Evolutionary conservation across 1,140 invertebrate species (phyloP).

Genomic region (Diabrotica undecimpunctata): DNA sequence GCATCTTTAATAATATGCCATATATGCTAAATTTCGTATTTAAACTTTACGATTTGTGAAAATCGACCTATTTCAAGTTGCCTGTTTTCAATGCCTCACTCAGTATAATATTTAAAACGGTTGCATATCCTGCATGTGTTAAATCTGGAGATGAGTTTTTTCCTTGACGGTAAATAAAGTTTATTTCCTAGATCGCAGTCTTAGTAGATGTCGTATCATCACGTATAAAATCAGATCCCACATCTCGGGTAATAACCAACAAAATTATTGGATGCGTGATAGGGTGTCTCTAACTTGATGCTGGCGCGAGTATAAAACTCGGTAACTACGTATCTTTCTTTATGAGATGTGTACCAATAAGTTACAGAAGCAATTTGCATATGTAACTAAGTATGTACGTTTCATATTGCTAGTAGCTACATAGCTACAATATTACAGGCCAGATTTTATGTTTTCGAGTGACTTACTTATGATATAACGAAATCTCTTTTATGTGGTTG

Average conservation of each 20-base stretch:
- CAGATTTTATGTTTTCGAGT: slow-evolving; percentile 28
- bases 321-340: slow-evolving; percentile 27
- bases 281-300: neutral
- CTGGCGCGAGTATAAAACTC: neutral
- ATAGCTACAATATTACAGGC: slow-evolving; percentile 20
- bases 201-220: no score
- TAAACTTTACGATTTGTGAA: no score
- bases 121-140: no score
- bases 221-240: neutral
- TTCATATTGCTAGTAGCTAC: slow-evolving; percentile 27
- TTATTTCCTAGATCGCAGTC: no score
- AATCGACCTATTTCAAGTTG: no score
- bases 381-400: slow-evolving; percentile 41
- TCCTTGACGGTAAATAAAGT: no score
- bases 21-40: no score
- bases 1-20: no score
- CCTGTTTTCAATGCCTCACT: no score
- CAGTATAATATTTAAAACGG: no score
- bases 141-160: no score
- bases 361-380: slow-evolving; percentile 42
- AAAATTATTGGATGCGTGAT: slow-evolving; percentile 5
- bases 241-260: slow-evolving; percentile 1
- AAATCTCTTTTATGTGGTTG: slow-evolving; percentile 10
- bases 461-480: slow-evolving; percentile 21
- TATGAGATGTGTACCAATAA: slow-evolving; percentile 40